Percentiles rank a stretch among this genome's conserved stretches.
Evolutionary conservation across 1,140 invertebrate genomes (phyloP).

Genomic region (Bradynema listronoti): DNA sequence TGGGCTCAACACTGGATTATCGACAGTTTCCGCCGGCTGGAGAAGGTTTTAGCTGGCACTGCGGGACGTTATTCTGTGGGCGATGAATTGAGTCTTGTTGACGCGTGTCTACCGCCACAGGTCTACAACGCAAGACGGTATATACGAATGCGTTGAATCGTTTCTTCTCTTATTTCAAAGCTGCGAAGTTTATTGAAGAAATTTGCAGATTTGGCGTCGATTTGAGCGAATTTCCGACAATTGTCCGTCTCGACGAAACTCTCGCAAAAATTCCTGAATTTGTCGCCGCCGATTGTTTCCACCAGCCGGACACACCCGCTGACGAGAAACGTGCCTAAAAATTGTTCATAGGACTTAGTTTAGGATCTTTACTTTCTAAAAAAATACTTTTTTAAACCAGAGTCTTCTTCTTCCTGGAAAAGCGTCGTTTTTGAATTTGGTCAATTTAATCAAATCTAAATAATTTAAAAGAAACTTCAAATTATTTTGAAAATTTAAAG

Average conservation of each 20-base stretch:
- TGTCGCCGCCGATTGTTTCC: slow-evolving; percentile 11
- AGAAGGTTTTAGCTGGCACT: slow-evolving; percentile 73
- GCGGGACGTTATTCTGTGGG: slow-evolving; percentile 87
- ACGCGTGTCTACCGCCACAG: slow-evolving; percentile 88
- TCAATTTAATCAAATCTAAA: background rate
- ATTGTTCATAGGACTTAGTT: background rate
- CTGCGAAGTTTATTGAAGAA: no score
- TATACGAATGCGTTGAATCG: slow-evolving; percentile 6
- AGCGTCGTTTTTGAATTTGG: background rate
- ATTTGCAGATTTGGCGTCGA: slow-evolving; percentile 30
- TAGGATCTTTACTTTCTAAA: background rate
- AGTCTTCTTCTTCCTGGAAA: background rate
- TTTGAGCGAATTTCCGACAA: slow-evolving; percentile 28
- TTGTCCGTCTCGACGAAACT: slow-evolving; percentile 11
- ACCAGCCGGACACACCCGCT: slow-evolving; percentile 27
- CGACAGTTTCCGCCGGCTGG: slow-evolving; percentile 76
- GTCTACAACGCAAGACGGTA: slow-evolving; percentile 60
- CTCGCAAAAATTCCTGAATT: slow-evolving; percentile 19
- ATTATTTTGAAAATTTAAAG: background rate
- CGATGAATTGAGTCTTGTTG: slow-evolving; percentile 83
- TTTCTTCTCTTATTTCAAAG: slow-evolving; percentile 6
- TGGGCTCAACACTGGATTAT: slow-evolving; percentile 89
- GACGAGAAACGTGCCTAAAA: slow-evolving; percentile 5
- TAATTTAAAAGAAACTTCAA: background rate
- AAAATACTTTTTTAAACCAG: background rate